Base-by-base conservation (phyloP, 2,113 vertebrate species). In the Hippocampus abdominalis region DNA sequence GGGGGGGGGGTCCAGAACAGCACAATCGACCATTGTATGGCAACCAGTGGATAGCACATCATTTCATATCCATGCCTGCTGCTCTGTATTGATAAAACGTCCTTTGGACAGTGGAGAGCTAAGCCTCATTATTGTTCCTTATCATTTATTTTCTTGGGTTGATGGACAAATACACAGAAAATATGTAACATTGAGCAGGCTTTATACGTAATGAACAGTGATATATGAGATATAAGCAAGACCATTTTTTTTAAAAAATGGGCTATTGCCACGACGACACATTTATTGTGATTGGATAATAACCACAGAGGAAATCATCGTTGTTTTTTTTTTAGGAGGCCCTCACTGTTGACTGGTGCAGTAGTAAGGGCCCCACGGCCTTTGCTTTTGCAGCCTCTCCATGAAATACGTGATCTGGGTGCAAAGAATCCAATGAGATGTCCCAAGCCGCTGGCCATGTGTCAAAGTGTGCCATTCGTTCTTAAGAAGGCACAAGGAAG, bases 21-120 rank as follows among this genome's bases (percentile, higher is more conserved):
- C 68, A 48, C 53, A 66, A 89, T 89, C 84, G 87, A 90, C 86
- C 81, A 84, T 74, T 68, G 79, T 81, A 75, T 79, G 89, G 84
- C 88, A 86, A 86, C 88, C 89, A 84, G 73, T 84, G 80, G 88
- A 75, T 81, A 81, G 75, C 81, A 82, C 80, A 87, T 88, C 73
- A 89, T 88, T 88, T 84, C 86, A 87, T 89, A 87, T 73, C 69
- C 80, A 79, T 80, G 71, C 82, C 82, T 46, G 81, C 89, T 90
- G 88, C 20, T 69, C 74, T 75, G 73, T 85, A 87, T 89, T 89
- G 86, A 87, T 89, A 84, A 89, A 88, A 87, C 68, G 84, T 88
- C 83, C 70, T 87, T 82, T 84, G 78, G 78, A 64, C 71, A 40
- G 82, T 68, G 72, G 67, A 76, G 78, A 86, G 75, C 78, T 82